Base-by-base conservation (phyloP, 2,888 invertebrate species). In the Graphium colonna region DNA sequence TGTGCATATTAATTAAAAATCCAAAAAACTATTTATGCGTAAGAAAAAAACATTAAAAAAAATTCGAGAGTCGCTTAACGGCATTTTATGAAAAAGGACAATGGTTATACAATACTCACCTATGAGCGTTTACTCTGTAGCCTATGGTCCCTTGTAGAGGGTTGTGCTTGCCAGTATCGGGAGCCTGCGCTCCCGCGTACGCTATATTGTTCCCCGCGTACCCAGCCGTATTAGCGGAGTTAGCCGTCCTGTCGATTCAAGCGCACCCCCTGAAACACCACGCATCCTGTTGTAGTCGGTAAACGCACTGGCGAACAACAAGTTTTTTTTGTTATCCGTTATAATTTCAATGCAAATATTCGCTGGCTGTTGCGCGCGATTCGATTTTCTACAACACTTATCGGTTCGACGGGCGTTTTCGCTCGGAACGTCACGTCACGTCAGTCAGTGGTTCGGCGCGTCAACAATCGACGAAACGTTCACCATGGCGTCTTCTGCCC, bases 161-260 rank as follows among this genome's bases (percentile, higher is more conserved):
- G 83, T 86, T 79, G 86, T 87, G 79, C 82, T 85, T 88, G 80
- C 79, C 79, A 80, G 76, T 77, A 66, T 82, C 82, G 79, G 84
- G 83, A 85, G 84, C 83, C 69, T 73, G 75, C 63, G 82, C 87
- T 80, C 86, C 91, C 78, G 75, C 63, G 79, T 84, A 84, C 68
- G 66, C 78, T 73, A 75, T 82, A 65, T 75, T 71, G 71, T 90
- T 74, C 67, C 79, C 79, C 76, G 77, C 86, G 90, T 91, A 91
- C 77, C 91, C 91, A 81, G 90, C 90, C 90, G 92, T 92, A 83
- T 92, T 92, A 84, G 91, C 84, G 81, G 92, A 92, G 91, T 87
- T 82, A 84, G 89, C 88, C 84, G 94, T 92, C 93, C 90, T 84
- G 94, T 91, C 93, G 89, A 92, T 92, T 83, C 93, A 93, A 93